These are phyloP conservation scores for Anoplophora glabripennis DNA, from an alignment of 1,140 invertebrate species.

Conservation along the genomic window DNA sequence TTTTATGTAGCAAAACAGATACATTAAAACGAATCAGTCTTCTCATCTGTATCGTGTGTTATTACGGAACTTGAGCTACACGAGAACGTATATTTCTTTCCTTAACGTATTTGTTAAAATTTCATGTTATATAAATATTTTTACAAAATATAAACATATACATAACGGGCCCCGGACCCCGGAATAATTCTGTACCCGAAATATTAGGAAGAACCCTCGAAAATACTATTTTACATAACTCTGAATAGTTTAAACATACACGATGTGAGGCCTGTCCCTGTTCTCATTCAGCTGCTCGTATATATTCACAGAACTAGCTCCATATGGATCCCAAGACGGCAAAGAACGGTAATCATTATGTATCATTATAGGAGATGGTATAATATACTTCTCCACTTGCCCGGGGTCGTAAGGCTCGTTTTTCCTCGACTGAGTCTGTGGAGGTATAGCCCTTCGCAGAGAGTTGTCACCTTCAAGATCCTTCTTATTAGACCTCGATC, in stretches of 20 bases:
- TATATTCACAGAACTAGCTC: slow-evolving; percentile 54
- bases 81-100: slow-evolving; percentile 12
- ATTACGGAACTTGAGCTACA: slow-evolving; percentile 20
- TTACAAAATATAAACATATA: slow-evolving; percentile 30
- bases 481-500: slow-evolving; percentile 52
- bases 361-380: slow-evolving; percentile 55
- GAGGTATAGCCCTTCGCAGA: slow-evolving; percentile 10
- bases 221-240: slow-evolving; percentile 13
- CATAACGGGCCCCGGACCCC: slow-evolving; percentile 3
- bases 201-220: slow-evolving; percentile 26
- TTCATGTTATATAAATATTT: slow-evolving; percentile 7
- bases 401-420: slow-evolving; percentile 33
- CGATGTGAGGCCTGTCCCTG: slow-evolving; percentile 61
- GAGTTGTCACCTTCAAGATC: slow-evolving; percentile 50
- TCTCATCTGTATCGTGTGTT: slow-evolving; percentile 24
- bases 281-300: slow-evolving; percentile 59
- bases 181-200: slow-evolving; percentile 20
- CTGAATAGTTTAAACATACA: slow-evolving; percentile 54
- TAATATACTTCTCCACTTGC: slow-evolving; percentile 57
- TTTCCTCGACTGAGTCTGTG: slow-evolving; percentile 23
- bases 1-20: slow-evolving; percentile 28
- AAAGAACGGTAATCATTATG: slow-evolving; percentile 56
- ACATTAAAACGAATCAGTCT: slow-evolving; percentile 30
- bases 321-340: slow-evolving; percentile 58
- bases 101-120: slow-evolving; percentile 5